These are phyloP conservation scores for Eumerus sabulonum DNA, from an alignment of 2,888 invertebrate species.

Conservation along the genomic window DNA sequence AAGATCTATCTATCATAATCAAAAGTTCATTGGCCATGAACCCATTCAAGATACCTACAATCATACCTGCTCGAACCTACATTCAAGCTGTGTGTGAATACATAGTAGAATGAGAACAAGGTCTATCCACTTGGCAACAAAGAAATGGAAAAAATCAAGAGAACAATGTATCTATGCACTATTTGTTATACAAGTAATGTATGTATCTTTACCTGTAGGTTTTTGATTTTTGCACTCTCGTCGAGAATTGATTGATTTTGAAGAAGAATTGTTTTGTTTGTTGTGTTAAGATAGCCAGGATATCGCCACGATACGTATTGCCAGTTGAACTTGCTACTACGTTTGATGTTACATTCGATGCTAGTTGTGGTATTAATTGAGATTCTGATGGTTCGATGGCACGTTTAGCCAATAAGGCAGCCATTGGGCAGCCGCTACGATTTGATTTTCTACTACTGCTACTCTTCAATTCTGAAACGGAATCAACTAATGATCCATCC, in stretches of 20 bases:
- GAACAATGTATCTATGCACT: too few relatives aligned
- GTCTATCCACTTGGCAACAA: too few relatives aligned
- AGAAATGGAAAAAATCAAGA: too few relatives aligned
- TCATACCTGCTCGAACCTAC: too few relatives aligned
- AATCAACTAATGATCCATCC: constrained; percentile 57
- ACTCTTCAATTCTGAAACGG: constrained; percentile 53
- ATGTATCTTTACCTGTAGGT: constrained; percentile 77
- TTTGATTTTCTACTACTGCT: constrained; percentile 49
- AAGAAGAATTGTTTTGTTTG: constrained; percentile 73
- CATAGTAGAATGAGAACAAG: too few relatives aligned
- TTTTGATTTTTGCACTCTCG: constrained; percentile 73
- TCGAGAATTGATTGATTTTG: constrained; percentile 70
- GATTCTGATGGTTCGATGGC: constrained; percentile 47
- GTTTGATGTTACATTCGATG: constrained; percentile 46
- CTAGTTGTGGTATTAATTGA: too few relatives aligned
- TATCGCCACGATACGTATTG: constrained; percentile 73
- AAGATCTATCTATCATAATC: too few relatives aligned
- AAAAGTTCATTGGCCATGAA: too few relatives aligned
- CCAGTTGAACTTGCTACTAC: constrained; percentile 50
- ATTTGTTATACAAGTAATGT: too few relatives aligned
- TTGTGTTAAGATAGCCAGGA: constrained; percentile 75
- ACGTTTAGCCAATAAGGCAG: constrained; percentile 26
- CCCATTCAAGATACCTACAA: too few relatives aligned
- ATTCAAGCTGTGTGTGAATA: too few relatives aligned
- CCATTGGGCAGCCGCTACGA: constrained; percentile 47